These are phyloP conservation scores for Drosophila quinaria DNA, from an alignment of 2,888 invertebrate genomes.

Conservation along the genomic window DNA sequence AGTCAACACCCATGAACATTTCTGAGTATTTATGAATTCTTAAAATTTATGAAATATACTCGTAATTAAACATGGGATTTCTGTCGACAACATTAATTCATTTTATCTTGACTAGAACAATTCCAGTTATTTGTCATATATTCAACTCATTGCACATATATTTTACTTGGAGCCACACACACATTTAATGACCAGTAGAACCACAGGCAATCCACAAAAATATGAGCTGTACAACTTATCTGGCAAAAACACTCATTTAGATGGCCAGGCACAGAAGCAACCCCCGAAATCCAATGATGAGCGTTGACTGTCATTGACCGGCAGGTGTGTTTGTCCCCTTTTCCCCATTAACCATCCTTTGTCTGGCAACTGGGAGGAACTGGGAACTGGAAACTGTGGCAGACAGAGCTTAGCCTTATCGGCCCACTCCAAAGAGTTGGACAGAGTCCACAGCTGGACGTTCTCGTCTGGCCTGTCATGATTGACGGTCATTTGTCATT, in stretches of 20 bases:
- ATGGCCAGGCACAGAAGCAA: constrained; percentile 33
- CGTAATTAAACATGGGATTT: neutral
- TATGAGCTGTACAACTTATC: constrained; percentile 65
- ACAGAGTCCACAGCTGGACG: constrained; percentile 51
- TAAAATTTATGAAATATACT: neutral
- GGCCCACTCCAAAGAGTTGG: constrained; percentile 36
- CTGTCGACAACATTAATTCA: neutral
- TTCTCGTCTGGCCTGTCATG: constrained; percentile 81
- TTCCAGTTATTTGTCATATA: constrained; percentile 27
- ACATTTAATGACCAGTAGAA: constrained; percentile 37
- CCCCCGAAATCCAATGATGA: constrained; percentile 60
- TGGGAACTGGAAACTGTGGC: constrained; percentile 35
- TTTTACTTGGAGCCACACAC: constrained; percentile 28
- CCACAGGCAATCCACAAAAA: constrained; percentile 56
- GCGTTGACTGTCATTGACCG: constrained; percentile 75
- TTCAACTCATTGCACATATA: constrained; percentile 27
- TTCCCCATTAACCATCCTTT: neutral
- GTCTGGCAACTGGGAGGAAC: neutral
- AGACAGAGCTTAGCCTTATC: constrained; percentile 77
- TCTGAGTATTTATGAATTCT: neutral
- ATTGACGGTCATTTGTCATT: constrained; percentile 86
- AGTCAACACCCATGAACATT: neutral
- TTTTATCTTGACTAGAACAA: constrained; percentile 1
- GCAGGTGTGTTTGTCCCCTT: constrained; percentile 67
- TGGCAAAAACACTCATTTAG: constrained; percentile 76